Base-by-base conservation (phyloP, 1,140 invertebrate genomes). In the Trypoxylus dichotomus region DNA sequence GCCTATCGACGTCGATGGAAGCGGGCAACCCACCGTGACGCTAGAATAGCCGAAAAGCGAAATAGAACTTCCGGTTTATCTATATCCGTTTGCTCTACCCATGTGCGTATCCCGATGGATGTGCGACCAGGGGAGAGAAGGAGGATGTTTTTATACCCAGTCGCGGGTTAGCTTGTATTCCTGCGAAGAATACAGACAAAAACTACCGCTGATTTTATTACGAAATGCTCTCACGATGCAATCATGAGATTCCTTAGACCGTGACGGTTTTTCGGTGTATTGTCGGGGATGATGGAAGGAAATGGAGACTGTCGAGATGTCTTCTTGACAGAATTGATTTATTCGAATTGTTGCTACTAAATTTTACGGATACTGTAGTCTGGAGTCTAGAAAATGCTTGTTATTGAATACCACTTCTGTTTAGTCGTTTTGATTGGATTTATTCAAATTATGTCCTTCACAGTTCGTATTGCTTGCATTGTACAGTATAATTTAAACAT, bases 1-100 rank as follows among this genome's bases (percentile, higher is more conserved):
- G 79, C 79, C 32, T 37, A 37, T 37, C 32, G 76, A 79, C 79
- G 76, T 79, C 78, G 77, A 76, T 74, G 63, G 77, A 41, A 74
- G 60, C 79, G 19, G 27, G 60, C 60, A 79, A 75, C 73, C 71
- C 76, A 79, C 32, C 76, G 76, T 77, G 76, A 79, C 79, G 76
- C 21, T 76, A 37, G 60, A 77, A 79, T 75, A 72, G 58, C 63
- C 74, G 76, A 58, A 37, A 37, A 37, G 72, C 72, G 72, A 74
- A 74, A 74, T 74, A 74, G 27, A 74, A 74, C 72, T 74, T 74
- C 72, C 72, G 72, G 72, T 74, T 41, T 74, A 74, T 74, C 72
- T 74, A 74, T 74, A 74, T 74, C 72, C 72, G 72, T 74, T 74
- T 24, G 63, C 8, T n/a, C 27, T 32, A 71, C 15, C 32, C 72